Conservation (phyloP, 2,113 vertebrate species). For the Syrmaticus mikado region DNA sequence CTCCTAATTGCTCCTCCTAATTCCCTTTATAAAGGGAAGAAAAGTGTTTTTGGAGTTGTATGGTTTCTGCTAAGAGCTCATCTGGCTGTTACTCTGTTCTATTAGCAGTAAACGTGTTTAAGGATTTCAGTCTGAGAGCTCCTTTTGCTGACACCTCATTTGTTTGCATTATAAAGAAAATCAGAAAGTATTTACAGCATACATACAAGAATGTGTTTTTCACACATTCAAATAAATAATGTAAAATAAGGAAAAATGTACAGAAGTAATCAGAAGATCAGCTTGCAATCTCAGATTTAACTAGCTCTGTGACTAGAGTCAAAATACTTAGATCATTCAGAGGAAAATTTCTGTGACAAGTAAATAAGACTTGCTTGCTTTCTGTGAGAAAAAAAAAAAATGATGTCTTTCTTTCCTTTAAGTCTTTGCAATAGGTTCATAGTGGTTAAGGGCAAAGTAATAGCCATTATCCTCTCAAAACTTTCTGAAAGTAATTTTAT, state of each 20-base stretch:
- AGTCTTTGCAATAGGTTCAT: neutral
- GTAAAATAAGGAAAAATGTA: neutral
- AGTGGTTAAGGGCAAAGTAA: neutral
- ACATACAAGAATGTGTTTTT: neutral
- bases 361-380: neutral
- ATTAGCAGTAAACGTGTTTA: neutral
- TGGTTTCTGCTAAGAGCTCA: neutral
- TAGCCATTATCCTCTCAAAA: neutral
- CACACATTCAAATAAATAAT: conserved; percentile 7
- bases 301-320: conserved; percentile 1
- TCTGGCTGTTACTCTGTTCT: neutral
- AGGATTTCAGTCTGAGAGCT: neutral
- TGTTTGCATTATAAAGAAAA: conserved; percentile 22
- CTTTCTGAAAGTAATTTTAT: neutral
- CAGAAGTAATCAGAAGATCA: neutral
- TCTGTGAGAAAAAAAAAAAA: neutral
- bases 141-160: neutral
- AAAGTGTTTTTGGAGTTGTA: neutral
- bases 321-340: conserved; percentile 1
- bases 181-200: neutral
- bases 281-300: neutral
- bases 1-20: neutral
- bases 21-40: neutral
- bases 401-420: neutral
- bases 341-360: neutral